These are phyloP conservation scores for Melanotaenia pygmaea DNA, from an alignment of 2,797 vertebrate species.

Conservation along the genomic window DNA sequence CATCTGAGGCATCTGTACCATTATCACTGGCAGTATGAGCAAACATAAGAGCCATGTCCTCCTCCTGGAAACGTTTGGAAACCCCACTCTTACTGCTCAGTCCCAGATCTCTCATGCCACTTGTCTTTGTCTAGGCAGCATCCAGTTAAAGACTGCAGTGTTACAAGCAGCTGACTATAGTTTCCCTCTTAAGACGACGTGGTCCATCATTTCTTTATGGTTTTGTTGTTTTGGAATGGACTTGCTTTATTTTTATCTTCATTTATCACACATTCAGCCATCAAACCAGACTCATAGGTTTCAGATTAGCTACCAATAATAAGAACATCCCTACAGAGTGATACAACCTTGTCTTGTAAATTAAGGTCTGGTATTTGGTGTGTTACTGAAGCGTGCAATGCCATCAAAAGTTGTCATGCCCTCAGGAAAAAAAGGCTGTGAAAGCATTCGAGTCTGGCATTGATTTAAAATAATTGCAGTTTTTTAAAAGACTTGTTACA, in stretches of 20 bases:
- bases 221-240: neutral
- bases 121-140: neutral
- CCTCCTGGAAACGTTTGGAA: neutral
- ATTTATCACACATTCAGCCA: conserved; percentile 1
- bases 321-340: neutral
- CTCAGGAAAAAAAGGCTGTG: neutral
- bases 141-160: conserved; percentile 7
- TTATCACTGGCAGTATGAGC: conserved; percentile 1
- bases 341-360: neutral
- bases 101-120: neutral
- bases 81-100: neutral
- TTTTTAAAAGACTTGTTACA: neutral
- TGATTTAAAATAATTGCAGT: conserved; percentile 2
- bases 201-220: conserved; percentile 1
- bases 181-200: conserved; percentile 5
- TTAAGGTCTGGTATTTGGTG: neutral
- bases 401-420: neutral
- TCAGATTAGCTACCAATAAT: neutral
- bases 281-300: neutral
- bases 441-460: neutral
- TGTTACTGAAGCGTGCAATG: conserved; percentile 10
- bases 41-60: conserved; percentile 3
- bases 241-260: neutral
- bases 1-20: neutral
- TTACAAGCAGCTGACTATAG: neutral